These are phyloP conservation scores for Mus pahari DNA, from an alignment of 2,113 vertebrate genomes.

Conservation along the genomic window DNA sequence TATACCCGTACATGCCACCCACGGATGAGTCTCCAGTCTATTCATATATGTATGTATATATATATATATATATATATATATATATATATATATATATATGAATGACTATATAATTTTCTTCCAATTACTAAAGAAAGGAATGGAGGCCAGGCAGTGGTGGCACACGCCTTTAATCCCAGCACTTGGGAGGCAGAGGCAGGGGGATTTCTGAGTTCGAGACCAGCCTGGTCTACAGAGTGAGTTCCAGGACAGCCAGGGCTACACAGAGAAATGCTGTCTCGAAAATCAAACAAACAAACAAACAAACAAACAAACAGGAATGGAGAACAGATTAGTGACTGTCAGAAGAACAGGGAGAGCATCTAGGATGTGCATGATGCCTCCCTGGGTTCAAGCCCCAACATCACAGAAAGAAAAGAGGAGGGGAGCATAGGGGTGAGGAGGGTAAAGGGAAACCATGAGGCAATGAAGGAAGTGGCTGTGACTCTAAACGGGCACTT, in stretches of 20 bases:
- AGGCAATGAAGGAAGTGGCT: too few relatives aligned
- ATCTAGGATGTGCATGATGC: too few relatives aligned
- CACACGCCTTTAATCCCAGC: too few relatives aligned
- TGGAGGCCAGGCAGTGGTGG: too few relatives aligned
- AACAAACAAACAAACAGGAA: background rate
- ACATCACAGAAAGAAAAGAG: background rate
- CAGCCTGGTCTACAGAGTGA: too few relatives aligned
- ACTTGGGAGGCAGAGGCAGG: too few relatives aligned
- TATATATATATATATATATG: background rate
- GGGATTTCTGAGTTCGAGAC: too few relatives aligned
- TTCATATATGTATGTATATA: too few relatives aligned
- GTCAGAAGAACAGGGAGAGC: background rate
- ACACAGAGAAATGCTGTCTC: too few relatives aligned
- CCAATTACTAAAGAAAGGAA: background rate
- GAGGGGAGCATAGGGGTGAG: background rate
- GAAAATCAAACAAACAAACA: too few relatives aligned
- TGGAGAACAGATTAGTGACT: background rate
- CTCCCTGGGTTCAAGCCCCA: background rate
- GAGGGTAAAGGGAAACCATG: too few relatives aligned
- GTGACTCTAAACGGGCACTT: background rate
- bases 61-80: background rate
- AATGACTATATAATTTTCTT: background rate
- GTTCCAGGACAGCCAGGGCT: too few relatives aligned
- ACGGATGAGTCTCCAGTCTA: background rate
- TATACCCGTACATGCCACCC: background rate